Percentiles rank a stretch among this genome's conserved stretches.
Evolutionary conservation across 2,888 invertebrate genomes (phyloP).

Genomic region (Dicyrtomina minuta): DNA sequence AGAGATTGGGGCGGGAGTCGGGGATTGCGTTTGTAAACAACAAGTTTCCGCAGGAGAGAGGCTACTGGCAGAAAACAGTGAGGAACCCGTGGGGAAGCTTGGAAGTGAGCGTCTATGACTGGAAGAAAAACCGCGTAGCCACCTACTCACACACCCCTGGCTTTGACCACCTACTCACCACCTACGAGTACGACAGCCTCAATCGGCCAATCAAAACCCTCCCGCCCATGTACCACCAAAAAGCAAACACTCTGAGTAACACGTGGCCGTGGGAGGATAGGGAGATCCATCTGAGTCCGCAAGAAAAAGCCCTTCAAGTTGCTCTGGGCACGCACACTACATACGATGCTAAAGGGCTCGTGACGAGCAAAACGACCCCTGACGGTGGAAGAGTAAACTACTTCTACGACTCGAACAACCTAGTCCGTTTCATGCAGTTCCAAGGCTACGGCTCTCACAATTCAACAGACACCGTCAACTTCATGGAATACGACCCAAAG

Average conservation of each 20-base stretch:
- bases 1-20: not conserved
- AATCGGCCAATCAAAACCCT: constrained; percentile 37
- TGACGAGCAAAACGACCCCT: constrained; percentile 20
- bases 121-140: constrained; percentile 11
- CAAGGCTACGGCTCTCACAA: no score
- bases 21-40: constrained; percentile 14
- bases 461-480: not conserved
- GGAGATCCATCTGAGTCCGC: no score
- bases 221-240: constrained; percentile 48
- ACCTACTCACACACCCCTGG: constrained; percentile 22
- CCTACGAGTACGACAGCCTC: constrained; percentile 38
- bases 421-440: no score
- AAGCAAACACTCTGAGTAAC: constrained; percentile 26
- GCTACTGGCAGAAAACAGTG: not conserved
- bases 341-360: no score
- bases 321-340: not conserved
- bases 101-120: constrained; percentile 6
- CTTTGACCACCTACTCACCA: constrained; percentile 22
- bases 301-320: not conserved
- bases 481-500: no score
- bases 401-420: constrained; percentile 17
- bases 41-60: no score
- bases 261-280: not conserved
- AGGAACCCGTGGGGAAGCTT: not conserved
- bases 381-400: constrained; percentile 11